Evolutionary conservation across 30 jellyfish, hydroid and myxozoan genomes (phyloP).

Genomic region (Clytia hemisphaerica): DNA sequence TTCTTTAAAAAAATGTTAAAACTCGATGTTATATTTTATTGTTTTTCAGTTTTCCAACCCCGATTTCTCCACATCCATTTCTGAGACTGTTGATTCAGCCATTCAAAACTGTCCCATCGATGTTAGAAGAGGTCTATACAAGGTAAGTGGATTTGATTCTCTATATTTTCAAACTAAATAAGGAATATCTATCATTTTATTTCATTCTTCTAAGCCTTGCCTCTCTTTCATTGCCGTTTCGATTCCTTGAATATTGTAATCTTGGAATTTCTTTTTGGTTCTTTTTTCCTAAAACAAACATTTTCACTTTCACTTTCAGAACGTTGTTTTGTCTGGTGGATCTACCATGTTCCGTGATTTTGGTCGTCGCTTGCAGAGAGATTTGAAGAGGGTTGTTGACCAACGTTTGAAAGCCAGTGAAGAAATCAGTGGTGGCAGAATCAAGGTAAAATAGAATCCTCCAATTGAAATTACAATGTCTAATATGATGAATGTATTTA

Average conservation of each 20-base stretch:
- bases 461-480: not conserved
- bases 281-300: not conserved
- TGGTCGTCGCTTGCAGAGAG: slow-evolving; percentile 91
- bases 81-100: slow-evolving; percentile 87
- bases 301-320: slow-evolving; percentile 33
- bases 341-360: slow-evolving; percentile 97
- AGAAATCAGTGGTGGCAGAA: slow-evolving; percentile 86
- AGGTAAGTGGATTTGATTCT: slow-evolving; percentile 30
- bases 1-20: not conserved
- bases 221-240: no score
- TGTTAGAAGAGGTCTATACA: slow-evolving; percentile 90
- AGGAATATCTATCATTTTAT: not conserved
- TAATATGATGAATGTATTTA: no score
- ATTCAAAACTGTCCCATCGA: slow-evolving; percentile 92
- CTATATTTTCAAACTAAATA: not conserved
- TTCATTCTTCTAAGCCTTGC: no score
- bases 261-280: not conserved
- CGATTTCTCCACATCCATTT: slow-evolving; percentile 86
- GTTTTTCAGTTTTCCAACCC: slow-evolving; percentile 87
- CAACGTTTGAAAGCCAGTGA: slow-evolving; percentile 88
- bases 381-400: slow-evolving; percentile 92
- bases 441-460: slow-evolving; percentile 46
- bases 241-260: no score
- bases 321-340: slow-evolving; percentile 91
- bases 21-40: not conserved